Evolutionary conservation across 2,113 vertebrate genomes (phyloP).

Genomic region (Poeciliopsis turrubarensis): DNA sequence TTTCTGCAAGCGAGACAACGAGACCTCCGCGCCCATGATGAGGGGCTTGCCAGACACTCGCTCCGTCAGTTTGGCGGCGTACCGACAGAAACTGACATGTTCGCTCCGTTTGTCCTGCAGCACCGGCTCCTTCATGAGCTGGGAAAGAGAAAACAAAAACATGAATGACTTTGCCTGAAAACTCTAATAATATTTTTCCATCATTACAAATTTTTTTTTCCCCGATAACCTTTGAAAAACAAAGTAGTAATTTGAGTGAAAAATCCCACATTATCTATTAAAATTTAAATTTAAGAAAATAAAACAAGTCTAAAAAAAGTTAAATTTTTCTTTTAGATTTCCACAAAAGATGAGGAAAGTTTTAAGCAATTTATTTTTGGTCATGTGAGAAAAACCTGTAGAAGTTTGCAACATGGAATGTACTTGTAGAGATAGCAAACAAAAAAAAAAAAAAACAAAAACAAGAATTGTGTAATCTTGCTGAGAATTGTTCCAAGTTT

Average conservation of each 20-base stretch:
- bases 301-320: too few relatives aligned
- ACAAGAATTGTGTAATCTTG: neutral
- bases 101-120: conserved; percentile 98
- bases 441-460: neutral
- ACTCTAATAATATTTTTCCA: neutral
- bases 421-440: neutral
- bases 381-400: too few relatives aligned
- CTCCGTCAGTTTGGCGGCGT: conserved; percentile 91
- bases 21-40: conserved; percentile 91
- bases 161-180: neutral
- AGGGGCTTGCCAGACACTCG: conserved; percentile 92
- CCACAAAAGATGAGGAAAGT: too few relatives aligned
- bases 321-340: too few relatives aligned
- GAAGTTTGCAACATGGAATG: neutral
- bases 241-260: neutral
- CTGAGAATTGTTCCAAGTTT: neutral
- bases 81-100: conserved; percentile 96
- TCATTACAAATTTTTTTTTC: neutral
- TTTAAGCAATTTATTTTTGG: too few relatives aligned
- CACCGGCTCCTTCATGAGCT: conserved; percentile 95
- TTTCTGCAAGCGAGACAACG: conserved; percentile 90
- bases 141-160: neutral
- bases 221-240: neutral
- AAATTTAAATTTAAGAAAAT: too few relatives aligned
- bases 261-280: neutral